Evolutionary conservation across 2,113 vertebrate species (phyloP).

Genomic region (Columba janthina): DNA sequence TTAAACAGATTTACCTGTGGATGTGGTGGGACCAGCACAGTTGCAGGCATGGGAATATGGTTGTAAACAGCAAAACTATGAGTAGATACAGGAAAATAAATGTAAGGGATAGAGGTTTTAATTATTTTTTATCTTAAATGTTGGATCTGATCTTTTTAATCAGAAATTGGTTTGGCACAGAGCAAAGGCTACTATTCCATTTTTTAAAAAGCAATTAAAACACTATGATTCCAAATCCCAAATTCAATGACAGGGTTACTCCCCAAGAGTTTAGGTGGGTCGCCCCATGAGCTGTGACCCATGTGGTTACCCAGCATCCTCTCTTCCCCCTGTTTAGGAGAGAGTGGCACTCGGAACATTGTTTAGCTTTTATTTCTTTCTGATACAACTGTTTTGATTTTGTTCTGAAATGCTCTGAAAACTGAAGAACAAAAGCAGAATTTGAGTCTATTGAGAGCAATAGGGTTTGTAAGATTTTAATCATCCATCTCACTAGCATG

Average conservation of each 20-base stretch:
- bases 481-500: conserved; percentile 15
- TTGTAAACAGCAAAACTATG: background rate
- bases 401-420: background rate
- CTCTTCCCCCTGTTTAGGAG: background rate
- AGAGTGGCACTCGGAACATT: accelerated
- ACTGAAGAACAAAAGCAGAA: background rate
- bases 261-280: background rate
- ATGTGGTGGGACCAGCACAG: background rate
- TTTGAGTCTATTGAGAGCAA: background rate
- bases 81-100: background rate
- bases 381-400: background rate
- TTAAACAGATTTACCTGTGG: background rate
- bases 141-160: background rate
- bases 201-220: background rate
- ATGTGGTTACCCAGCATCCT: background rate
- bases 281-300: background rate
- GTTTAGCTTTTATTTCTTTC: background rate
- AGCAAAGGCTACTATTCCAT: background rate
- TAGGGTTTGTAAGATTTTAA: conserved; percentile 37
- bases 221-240: background rate
- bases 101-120: background rate
- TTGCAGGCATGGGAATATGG: background rate
- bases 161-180: background rate
- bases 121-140: background rate
- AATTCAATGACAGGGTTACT: background rate